Evolutionary conservation across 2,113 vertebrate genomes (phyloP), one percentile per base, ranked within the genome.

Genomic region (Mola mola): DNA sequence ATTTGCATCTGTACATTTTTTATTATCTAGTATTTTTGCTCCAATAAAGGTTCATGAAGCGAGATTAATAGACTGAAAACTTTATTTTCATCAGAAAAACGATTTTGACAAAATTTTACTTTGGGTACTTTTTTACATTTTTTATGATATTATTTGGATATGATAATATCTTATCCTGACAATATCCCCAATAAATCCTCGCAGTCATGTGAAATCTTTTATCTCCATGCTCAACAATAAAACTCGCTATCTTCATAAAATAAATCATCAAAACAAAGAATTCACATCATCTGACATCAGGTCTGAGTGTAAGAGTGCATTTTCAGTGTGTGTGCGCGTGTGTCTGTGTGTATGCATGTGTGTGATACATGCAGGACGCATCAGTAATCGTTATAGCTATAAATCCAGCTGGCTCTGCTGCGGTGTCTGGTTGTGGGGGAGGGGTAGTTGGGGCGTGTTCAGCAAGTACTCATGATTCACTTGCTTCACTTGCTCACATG

Each of bases 371-470:
- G 78, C 65, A 42, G 38, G 67, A 79, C 16, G 78, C 75, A 63
- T 76, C 75, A 50, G 78, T 87, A 81, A 83, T 87, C 85, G 78
- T 68, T 76, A 81, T 74, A 79, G 74, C 74, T 43, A 78, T 83
- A 87, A 87, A 85, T 85, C 72, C 69, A 63, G 56, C 72, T 29
- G 26, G 63, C 72, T 52, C 68, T 50, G 72, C 36, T 31, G 70
- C 33, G n/a, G 56, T n/a, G 2, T 42, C 11, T 53, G 66, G 67
- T 51, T 34, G 48, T 22, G 55, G 6, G 0, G 15, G 7, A n/a
- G 17, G 25, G 10, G 5, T 19, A 9, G 7, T 24, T 3, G 28
- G 31, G 28, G 25, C 8, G 17, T 42, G 24, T 26, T 51, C 2
- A 4, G 51, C 8, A 15, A 57, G 56, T 1, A 17, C n/a, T 65